Evolutionary conservation across 2,113 vertebrate species (phyloP).

Genomic region (Psophia crepitans): DNA sequence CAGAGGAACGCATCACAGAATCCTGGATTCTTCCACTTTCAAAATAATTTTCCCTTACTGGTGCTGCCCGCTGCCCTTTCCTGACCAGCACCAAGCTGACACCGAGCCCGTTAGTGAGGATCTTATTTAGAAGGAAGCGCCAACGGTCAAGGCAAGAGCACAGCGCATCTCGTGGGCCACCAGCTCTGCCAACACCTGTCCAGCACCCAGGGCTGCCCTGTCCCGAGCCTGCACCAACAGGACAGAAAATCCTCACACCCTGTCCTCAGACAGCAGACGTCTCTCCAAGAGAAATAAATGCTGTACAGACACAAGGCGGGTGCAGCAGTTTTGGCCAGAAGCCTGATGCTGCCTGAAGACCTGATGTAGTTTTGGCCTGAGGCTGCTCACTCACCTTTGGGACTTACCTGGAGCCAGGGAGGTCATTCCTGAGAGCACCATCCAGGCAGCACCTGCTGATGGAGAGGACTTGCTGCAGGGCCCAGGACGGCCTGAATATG

Average conservation of each 20-base stretch:
- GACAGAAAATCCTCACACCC: not conserved
- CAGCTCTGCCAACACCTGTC: not conserved
- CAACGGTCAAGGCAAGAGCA: accelerated
- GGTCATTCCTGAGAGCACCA: not conserved
- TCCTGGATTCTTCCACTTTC: not conserved
- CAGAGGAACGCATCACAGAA: not conserved
- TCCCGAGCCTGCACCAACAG: not conserved
- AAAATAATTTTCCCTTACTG: not conserved
- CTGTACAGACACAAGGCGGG: not conserved
- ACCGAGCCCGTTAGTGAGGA: not conserved
- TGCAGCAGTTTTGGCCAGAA: not conserved
- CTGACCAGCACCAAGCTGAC: not conserved
- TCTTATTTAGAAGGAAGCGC: not conserved
- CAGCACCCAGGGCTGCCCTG: not conserved
- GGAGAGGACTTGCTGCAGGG: not conserved
- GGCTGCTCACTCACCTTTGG: not conserved
- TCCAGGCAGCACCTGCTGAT: not conserved
- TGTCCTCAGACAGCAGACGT: accelerated
- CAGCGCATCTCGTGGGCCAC: accelerated
- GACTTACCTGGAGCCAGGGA: not conserved
- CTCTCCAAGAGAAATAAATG: not conserved
- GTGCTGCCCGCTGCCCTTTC: not conserved
- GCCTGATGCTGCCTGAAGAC: not conserved
- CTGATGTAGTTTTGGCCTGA: not conserved
- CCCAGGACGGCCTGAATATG: not conserved